Conservation (phyloP, 2,888 invertebrate species). For the Harpalus rufipes region DNA sequence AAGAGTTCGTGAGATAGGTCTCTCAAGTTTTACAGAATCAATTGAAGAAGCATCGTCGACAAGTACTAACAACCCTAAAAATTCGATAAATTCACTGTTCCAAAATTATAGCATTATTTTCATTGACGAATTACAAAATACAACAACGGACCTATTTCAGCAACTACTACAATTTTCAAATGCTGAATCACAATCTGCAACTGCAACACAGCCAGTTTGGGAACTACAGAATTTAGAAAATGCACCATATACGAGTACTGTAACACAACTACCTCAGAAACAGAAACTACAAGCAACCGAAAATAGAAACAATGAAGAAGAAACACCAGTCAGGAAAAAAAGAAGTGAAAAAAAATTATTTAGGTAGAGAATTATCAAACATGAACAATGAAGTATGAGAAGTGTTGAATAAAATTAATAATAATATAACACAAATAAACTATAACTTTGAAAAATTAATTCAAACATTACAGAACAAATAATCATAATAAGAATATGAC, state of each 20-base stretch:
- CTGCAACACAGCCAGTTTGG: neutral
- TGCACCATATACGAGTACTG: neutral
- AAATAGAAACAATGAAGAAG: neutral
- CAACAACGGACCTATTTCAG: neutral
- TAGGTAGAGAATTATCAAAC: too few relatives aligned
- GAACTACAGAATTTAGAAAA: neutral
- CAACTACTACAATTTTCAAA: neutral
- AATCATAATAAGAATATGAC: too few relatives aligned
- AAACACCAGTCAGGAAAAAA: neutral
- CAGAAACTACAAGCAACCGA: neutral
- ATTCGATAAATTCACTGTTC: neutral
- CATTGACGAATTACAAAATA: neutral
- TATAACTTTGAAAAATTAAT: too few relatives aligned
- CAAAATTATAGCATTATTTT: neutral
- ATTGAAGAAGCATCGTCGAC: neutral
- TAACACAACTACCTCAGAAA: neutral
- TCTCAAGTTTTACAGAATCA: neutral
- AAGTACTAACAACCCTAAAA: neutral
- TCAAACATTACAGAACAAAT: too few relatives aligned
- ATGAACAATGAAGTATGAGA: too few relatives aligned
- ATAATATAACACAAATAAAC: too few relatives aligned
- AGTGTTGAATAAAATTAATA: too few relatives aligned
- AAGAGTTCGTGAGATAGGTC: neutral
- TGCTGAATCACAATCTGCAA: neutral
- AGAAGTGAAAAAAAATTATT: neutral